Evolutionary conservation across 2,888 invertebrate species (phyloP), one percentile per base, ranked within the genome.

Genomic region (Lepidocyrtinus sp.): DNA sequence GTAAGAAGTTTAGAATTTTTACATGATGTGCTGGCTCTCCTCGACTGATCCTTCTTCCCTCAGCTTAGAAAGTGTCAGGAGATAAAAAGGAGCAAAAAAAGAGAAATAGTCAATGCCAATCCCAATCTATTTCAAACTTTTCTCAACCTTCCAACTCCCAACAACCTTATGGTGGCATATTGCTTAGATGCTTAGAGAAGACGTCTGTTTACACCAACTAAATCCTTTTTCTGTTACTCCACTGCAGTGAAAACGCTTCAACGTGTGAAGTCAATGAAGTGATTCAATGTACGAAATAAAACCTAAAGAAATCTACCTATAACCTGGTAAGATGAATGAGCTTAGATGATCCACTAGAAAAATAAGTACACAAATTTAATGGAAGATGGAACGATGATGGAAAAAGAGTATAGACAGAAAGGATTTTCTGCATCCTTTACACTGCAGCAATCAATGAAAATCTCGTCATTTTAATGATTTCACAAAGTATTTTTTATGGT

Each of bases 311-410:
- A n/a, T n/a, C n/a, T n/a, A n/a, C n/a, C n/a, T n/a, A n/a, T n/a
- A n/a, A n/a, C 50, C 21, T 24, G n/a, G 25, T 26, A 76, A 76
- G 76, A 76, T 76, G 71, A 76, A 76, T 76, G 76, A 71, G 76
- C 17, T 65, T 63, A 63, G 76, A 71, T 76, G 76, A 76, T 76
- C 76, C 76, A 64, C 50, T 26, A 76, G 63, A 46, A 76, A 76
- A 76, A 76, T 59, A 76, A 55, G 65, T 27, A 61, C 19, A 61
- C 70, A 70, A 70, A 69, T 50, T 22, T 36, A 68, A 69, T 21
- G 24, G n/a, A 26, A 62, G 25, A 71, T 61, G 27, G 62, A 71
- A 71, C 12, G 36, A 27, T 71, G 71, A 62, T 62, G 25, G 62
- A 61, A 59, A 70, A 61, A 46, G 61, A 74, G 55, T 63, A 45